Evolutionary conservation across 2,113 vertebrate genomes (phyloP).

Genomic region (Aptenodytes forsteri): DNA sequence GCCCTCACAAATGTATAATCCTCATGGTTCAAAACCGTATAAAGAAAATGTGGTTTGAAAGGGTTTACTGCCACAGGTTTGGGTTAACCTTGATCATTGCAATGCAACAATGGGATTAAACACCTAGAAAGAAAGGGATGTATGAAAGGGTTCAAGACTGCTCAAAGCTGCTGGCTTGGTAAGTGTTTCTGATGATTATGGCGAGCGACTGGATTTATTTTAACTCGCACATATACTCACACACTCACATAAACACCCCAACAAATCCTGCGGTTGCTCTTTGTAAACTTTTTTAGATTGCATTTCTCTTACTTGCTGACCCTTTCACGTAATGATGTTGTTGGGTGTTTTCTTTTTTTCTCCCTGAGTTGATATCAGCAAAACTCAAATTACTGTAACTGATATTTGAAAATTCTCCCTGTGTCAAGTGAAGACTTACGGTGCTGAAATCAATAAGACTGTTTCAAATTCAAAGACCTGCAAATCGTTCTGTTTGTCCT

Average conservation of each 20-base stretch:
- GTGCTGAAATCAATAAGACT: conserved; percentile 85
- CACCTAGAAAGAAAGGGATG: not conserved
- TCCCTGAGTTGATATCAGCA: conserved; percentile 68
- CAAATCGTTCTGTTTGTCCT: conserved; percentile 88
- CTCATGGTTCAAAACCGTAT: not conserved
- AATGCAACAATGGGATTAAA: conserved; percentile 33
- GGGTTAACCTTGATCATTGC: not conserved
- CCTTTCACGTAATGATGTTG: not conserved
- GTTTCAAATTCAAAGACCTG: conserved; percentile 88
- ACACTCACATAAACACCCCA: not conserved
- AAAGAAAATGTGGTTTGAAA: conserved; percentile 16
- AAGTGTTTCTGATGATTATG: conserved; percentile 20
- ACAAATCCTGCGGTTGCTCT: not conserved
- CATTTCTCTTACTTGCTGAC: conserved; percentile 22
- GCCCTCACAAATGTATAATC: not conserved
- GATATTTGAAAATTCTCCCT: conserved; percentile 79
- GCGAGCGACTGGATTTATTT: conserved; percentile 2
- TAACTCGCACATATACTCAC: not conserved
- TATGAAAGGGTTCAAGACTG: not conserved
- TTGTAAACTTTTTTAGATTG: conserved; percentile 24
- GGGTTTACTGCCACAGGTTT: not conserved
- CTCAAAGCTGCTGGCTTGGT: not conserved
- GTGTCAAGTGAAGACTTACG: conserved; percentile 78
- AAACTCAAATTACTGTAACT: conserved; percentile 77
- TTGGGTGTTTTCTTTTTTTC: conserved; percentile 14